phyloP scores from a whole-genome alignment of 2,888 invertebrate genomes.

The Sarcophaga carnaria region DNA sequence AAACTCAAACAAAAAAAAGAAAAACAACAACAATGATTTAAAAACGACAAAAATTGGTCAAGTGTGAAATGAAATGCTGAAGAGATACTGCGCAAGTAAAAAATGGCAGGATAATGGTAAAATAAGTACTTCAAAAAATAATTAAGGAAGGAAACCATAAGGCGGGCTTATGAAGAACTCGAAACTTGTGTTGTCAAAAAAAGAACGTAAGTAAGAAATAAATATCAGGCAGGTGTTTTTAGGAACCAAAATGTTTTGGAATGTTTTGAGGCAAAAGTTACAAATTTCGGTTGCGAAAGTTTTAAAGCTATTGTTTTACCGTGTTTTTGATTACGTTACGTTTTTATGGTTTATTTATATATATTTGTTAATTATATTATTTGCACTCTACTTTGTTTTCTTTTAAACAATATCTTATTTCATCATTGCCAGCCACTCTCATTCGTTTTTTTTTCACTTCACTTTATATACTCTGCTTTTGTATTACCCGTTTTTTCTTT shows the following conservation, averaged over 20 bases:
- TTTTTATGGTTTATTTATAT: conserved; percentile 15
- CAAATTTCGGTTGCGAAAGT: background rate
- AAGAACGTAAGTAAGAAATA: background rate
- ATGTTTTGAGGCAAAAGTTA: conserved; percentile 3
- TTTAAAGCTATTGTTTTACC: conserved; percentile 11
- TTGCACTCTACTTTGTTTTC: conserved; percentile 17
- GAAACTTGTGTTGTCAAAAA: background rate
- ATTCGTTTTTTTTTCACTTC: conserved; percentile 41
- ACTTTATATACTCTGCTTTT: conserved; percentile 52
- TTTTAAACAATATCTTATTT: conserved; percentile 41
- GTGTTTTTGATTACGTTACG: conserved; percentile 19
- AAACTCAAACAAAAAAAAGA: conserved; percentile 21
- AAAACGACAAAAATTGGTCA: conserved; percentile 62
- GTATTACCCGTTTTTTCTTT: conserved; percentile 69
- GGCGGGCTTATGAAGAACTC: conserved; percentile 32
- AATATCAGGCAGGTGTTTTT: background rate
- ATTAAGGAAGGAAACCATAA: conserved; percentile 34
- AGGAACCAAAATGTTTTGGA: conserved; percentile 2
- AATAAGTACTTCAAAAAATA: conserved; percentile 18
- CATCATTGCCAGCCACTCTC: conserved; percentile 32
- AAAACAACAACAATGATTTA: conserved; percentile 21
- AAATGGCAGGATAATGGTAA: conserved; percentile 37
- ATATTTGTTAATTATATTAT: conserved; percentile 24
- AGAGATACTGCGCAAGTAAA: conserved; percentile 56
- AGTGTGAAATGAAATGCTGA: conserved; percentile 50